Conservation (phyloP, 2,113 vertebrate species). For the Lampris megalopsis region DNA sequence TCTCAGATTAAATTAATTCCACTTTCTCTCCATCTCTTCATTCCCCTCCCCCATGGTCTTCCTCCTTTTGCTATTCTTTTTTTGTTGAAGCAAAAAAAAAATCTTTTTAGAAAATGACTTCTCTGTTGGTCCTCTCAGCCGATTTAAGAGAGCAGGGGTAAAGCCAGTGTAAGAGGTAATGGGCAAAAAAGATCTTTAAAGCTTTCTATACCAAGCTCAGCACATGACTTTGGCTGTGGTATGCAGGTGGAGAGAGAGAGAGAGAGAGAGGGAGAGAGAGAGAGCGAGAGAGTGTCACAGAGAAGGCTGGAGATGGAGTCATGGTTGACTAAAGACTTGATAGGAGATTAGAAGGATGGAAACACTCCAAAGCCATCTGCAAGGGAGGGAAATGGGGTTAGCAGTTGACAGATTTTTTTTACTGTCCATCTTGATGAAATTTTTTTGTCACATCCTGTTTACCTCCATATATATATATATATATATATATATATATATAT, state of each 20-base stretch:
- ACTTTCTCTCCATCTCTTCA: not conserved
- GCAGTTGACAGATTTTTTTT: too few species aligned
- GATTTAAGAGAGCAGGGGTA: conserved; percentile 7
- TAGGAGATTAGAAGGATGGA: conserved; percentile 27
- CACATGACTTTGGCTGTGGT: conserved; percentile 71
- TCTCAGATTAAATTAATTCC: conserved; percentile 9
- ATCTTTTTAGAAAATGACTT: conserved; percentile 32
- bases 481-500: too few species aligned
- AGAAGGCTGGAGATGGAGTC: conserved; percentile 19
- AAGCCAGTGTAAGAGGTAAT: conserved; percentile 47
- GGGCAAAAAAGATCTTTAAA: conserved; percentile 62
- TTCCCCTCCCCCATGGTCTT: not conserved
- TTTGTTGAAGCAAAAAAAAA: conserved; percentile 4
- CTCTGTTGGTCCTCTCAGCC: not conserved
- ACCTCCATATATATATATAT: too few species aligned
- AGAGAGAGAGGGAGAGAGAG: conserved; percentile 2
- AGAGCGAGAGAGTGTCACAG: not conserved
- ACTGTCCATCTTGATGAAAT: too few species aligned
- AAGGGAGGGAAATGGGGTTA: not conserved
- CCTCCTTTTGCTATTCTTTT: not conserved
- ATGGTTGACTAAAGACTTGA: not conserved
- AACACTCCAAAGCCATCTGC: conserved; percentile 27
- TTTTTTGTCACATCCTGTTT: too few species aligned
- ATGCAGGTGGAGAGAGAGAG: conserved; percentile 5
- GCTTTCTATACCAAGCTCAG: conserved; percentile 60